Evolutionary conservation across 2,888 invertebrate genomes (phyloP).

Genomic region (Protodeltote pygarga): DNA sequence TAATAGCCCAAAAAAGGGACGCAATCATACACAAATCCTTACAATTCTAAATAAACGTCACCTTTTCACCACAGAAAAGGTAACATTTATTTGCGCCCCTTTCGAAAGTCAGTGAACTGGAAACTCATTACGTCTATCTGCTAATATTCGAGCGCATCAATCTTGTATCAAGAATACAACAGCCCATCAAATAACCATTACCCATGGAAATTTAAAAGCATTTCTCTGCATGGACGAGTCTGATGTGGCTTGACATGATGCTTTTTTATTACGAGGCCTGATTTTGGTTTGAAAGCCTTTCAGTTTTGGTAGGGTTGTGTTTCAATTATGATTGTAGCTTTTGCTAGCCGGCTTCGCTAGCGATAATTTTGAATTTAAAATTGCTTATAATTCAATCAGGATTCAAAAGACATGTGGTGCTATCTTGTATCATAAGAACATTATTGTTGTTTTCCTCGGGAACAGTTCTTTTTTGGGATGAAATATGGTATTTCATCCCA

Average conservation of each 20-base stretch:
- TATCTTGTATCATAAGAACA: too few species aligned
- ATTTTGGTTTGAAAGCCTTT: conserved; percentile 5
- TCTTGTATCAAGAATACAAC: conserved; percentile 64
- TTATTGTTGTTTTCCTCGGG: too few species aligned
- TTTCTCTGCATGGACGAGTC: conserved; percentile 25
- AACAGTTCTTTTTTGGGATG: too few species aligned
- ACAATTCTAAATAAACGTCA: conserved; percentile 3
- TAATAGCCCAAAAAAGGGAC: too few species aligned
- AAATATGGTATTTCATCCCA: too few species aligned
- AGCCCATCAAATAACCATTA: conserved; percentile 70
- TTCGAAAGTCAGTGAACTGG: conserved; percentile 40
- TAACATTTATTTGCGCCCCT: conserved; percentile 21
- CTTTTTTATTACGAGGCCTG: conserved; percentile 32
- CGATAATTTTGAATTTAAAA: too few species aligned
- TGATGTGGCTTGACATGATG: conserved; percentile 33
- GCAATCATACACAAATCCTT: too few species aligned
- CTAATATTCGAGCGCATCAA: conserved; percentile 66
- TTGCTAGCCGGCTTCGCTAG: too few species aligned
- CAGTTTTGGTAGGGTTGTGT: too few species aligned
- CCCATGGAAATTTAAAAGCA: conserved; percentile 44
- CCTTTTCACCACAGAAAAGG: conserved; percentile 25
- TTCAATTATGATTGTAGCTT: too few species aligned
- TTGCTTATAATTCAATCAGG: too few species aligned
- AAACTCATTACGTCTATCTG: conserved; percentile 40
- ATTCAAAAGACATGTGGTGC: too few species aligned